Percentiles rank a stretch among this genome's conserved stretches.
These are phyloP conservation scores for Thumatha senex DNA, from an alignment of 2,888 invertebrate species.

Conservation along the genomic window DNA sequence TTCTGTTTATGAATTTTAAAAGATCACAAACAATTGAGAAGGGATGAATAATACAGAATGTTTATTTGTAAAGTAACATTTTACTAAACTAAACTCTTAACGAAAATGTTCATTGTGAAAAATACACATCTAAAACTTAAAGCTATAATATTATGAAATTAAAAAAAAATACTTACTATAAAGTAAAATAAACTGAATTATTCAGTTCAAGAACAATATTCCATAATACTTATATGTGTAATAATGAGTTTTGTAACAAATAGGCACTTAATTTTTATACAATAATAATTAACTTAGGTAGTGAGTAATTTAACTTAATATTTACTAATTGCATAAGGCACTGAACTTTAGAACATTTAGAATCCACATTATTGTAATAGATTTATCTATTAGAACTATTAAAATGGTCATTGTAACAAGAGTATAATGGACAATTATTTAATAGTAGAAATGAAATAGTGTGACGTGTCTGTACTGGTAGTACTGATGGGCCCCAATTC, in stretches of 20 bases:
- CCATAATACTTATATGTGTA: background rate
- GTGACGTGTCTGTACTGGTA: too few species aligned
- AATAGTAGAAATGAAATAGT: too few species aligned
- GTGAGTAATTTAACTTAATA: background rate
- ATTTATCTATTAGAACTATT: background rate
- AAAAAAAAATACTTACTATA: constrained; percentile 7
- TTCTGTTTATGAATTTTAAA: too few species aligned
- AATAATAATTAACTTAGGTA: background rate
- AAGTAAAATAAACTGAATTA: background rate
- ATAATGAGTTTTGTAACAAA: background rate
- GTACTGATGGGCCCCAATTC: too few species aligned
- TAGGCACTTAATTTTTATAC: background rate
- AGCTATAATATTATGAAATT: constrained; percentile 16
- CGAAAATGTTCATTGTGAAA: background rate
- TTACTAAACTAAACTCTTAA: constrained; percentile 20
- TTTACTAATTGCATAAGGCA: background rate
- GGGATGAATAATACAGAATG: background rate
- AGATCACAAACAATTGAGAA: background rate
- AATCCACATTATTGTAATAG: background rate
- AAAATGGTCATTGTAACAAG: background rate
- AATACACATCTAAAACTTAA: background rate
- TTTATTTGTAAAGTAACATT: constrained; percentile 11
- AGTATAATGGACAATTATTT: too few species aligned
- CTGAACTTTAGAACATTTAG: background rate
- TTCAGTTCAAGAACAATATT: background rate